phyloP scores from a whole-genome alignment of 2,888 invertebrate genomes.

The Drosophila limbata region DNA sequence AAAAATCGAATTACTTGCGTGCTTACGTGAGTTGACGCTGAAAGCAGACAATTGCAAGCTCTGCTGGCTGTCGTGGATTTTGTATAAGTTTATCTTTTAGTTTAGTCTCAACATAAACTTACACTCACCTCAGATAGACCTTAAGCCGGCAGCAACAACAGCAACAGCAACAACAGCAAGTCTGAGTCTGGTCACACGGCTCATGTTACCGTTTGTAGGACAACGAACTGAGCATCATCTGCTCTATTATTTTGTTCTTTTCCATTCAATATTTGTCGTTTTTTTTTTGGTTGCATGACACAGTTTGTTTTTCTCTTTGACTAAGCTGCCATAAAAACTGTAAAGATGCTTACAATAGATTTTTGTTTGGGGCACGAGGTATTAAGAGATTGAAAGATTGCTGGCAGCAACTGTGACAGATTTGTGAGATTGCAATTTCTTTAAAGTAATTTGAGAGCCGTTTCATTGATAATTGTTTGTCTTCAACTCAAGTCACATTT shows the following conservation, averaged over 20 bases:
- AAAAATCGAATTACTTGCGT: slow-evolving; percentile 25
- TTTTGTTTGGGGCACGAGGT: slow-evolving; percentile 13
- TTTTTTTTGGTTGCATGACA: slow-evolving; percentile 52
- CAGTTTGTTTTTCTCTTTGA: slow-evolving; percentile 47
- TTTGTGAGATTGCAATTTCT: slow-evolving; percentile 15
- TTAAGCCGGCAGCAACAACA: slow-evolving; percentile 52
- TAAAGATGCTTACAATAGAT: slow-evolving; percentile 47
- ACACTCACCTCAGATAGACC: slow-evolving; percentile 14
- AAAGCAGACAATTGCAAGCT: slow-evolving; percentile 18
- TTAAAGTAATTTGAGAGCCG: neutral
- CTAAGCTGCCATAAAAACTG: slow-evolving; percentile 50
- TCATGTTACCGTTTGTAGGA: slow-evolving; percentile 58
- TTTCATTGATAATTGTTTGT: neutral
- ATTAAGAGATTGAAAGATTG: slow-evolving; percentile 41
- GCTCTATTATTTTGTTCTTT: slow-evolving; percentile 56
- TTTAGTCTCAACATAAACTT: slow-evolving; percentile 27
- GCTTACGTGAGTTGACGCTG: slow-evolving; percentile 15
- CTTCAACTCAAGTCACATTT: neutral
- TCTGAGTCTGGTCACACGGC: slow-evolving; percentile 36
- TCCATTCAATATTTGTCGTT: slow-evolving; percentile 48
- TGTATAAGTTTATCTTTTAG: slow-evolving; percentile 46
- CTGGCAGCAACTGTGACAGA: slow-evolving; percentile 10
- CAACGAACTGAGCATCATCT: slow-evolving; percentile 69
- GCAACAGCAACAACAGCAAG: slow-evolving; percentile 18
- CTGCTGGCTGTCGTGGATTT: slow-evolving; percentile 8